phyloP scores from a whole-genome alignment of 1,140 invertebrate species.

The Cylas formicarius region DNA sequence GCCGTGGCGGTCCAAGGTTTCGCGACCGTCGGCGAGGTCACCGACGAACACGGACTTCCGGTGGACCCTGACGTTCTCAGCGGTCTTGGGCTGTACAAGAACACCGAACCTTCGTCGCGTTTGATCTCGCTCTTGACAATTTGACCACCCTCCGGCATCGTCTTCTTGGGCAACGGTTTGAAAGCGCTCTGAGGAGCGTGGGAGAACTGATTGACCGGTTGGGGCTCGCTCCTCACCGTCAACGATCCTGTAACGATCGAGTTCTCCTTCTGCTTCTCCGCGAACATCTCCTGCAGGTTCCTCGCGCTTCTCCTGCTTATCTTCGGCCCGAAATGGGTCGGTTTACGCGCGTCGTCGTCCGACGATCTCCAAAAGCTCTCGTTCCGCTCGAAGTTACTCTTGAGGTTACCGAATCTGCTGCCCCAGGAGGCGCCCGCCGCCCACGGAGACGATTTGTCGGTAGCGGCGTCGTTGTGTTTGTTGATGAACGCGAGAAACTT shows the following conservation, averaged over 20 bases:
- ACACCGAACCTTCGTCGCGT: slow-evolving; percentile 23
- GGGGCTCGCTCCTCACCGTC: slow-evolving; percentile 39
- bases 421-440: slow-evolving; percentile 38
- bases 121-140: slow-evolving; percentile 25
- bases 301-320: slow-evolving; percentile 38
- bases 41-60: slow-evolving; percentile 10
- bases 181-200: slow-evolving; percentile 66
- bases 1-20: slow-evolving; percentile 40
- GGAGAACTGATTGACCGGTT: slow-evolving; percentile 59
- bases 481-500: slow-evolving; percentile 79
- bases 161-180: slow-evolving; percentile 44
- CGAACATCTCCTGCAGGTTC: slow-evolving; percentile 41
- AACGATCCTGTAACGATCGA: slow-evolving; percentile 43
- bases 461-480: slow-evolving; percentile 55
- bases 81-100: slow-evolving; percentile 38
- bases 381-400: slow-evolving; percentile 67
- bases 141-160: slow-evolving; percentile 17
- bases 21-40: slow-evolving; percentile 18
- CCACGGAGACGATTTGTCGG: slow-evolving; percentile 31
- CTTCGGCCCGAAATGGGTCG: slow-evolving; percentile 35
- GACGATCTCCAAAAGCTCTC: slow-evolving; percentile 52
- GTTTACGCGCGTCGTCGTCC: slow-evolving; percentile 39
- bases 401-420: slow-evolving; percentile 74
- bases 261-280: slow-evolving; percentile 39
- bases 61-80: slow-evolving; percentile 12